Conservation (phyloP, 2,797 vertebrate genomes). For the Eurystomus glaucurus region DNA sequence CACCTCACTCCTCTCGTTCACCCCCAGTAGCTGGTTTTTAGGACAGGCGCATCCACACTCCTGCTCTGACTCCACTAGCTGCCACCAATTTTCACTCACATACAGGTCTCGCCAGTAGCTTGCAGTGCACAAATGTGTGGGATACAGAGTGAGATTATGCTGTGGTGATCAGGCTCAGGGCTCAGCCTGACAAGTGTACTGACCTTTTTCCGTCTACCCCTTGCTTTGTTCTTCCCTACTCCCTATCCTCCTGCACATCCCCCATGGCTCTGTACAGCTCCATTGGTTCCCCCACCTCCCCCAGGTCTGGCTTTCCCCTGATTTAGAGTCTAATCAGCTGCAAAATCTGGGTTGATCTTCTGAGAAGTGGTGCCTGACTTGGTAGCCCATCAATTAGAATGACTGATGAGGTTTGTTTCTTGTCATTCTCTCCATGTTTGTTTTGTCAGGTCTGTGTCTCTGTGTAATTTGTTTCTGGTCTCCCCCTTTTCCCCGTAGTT, state of each 20-base stretch:
- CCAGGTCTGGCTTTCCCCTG: accelerated
- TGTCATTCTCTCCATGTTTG: not conserved
- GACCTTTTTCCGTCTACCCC: not conserved
- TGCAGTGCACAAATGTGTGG: not conserved
- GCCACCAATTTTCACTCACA: not conserved
- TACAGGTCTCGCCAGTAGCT: not conserved
- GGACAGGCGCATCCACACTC: no score
- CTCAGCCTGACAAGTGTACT: not conserved
- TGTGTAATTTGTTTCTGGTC: not conserved
- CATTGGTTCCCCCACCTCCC: accelerated
- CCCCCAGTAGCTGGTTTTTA: no score
- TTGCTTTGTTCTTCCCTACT: not conserved
- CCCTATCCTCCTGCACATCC: accelerated
- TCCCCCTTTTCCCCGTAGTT: not conserved
- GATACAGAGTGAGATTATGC: not conserved
- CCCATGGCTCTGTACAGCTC: not conserved
- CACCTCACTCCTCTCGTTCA: no score
- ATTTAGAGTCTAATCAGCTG: not conserved
- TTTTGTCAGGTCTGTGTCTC: not conserved
- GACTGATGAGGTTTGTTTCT: not conserved
- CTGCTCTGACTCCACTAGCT: no score
- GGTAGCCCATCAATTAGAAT: accelerated
- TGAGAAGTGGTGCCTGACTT: not conserved
- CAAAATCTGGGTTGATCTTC: not conserved
- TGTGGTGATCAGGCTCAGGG: accelerated